Conservation (phyloP, 1,140 invertebrate genomes). For the Aporrectodea caliginosa region DNA sequence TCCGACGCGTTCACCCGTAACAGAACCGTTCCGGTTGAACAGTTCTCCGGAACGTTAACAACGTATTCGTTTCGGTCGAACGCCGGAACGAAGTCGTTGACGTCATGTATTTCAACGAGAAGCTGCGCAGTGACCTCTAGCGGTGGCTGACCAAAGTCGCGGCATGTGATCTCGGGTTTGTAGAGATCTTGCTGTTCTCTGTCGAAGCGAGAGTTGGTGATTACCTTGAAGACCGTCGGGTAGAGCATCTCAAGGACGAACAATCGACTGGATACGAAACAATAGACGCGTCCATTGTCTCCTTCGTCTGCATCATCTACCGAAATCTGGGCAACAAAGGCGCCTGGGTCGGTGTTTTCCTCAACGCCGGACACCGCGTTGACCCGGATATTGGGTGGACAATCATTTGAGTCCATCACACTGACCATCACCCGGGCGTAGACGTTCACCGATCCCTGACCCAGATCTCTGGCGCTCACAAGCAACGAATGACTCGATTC, state of each 20-base stretch:
- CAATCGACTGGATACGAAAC: slow-evolving; percentile 59
- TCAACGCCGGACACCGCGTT: slow-evolving; percentile 58
- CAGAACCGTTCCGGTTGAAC: slow-evolving; percentile 63
- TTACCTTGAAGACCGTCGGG: slow-evolving; percentile 17
- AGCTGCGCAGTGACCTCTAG: slow-evolving; percentile 67
- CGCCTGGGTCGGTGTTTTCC: slow-evolving; percentile 75
- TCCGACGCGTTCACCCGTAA: slow-evolving; percentile 77
- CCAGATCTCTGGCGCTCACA: slow-evolving; percentile 20
- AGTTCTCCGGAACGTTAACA: slow-evolving; percentile 60
- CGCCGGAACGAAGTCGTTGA: slow-evolving; percentile 83
- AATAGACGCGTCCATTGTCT: slow-evolving; percentile 80
- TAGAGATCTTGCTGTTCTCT: slow-evolving; percentile 26
- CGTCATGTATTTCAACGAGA: slow-evolving; percentile 70
- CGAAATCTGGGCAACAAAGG: slow-evolving; percentile 74
- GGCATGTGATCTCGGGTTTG: slow-evolving; percentile 20
- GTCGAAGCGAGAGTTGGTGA: slow-evolving; percentile 30
- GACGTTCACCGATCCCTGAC: slow-evolving; percentile 5
- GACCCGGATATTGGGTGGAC: slow-evolving; percentile 7
- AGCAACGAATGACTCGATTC: slow-evolving; percentile 12
- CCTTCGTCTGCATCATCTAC: slow-evolving; percentile 89
- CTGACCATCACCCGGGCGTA: slow-evolving; percentile 6
- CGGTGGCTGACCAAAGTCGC: slow-evolving; percentile 21
- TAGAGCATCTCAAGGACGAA: background rate
- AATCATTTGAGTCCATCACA: slow-evolving; percentile 21
- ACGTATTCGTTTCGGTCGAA: slow-evolving; percentile 74